Evolutionary conservation across 2,888 invertebrate genomes (phyloP).

Genomic region (Calameuta pallipes): DNA sequence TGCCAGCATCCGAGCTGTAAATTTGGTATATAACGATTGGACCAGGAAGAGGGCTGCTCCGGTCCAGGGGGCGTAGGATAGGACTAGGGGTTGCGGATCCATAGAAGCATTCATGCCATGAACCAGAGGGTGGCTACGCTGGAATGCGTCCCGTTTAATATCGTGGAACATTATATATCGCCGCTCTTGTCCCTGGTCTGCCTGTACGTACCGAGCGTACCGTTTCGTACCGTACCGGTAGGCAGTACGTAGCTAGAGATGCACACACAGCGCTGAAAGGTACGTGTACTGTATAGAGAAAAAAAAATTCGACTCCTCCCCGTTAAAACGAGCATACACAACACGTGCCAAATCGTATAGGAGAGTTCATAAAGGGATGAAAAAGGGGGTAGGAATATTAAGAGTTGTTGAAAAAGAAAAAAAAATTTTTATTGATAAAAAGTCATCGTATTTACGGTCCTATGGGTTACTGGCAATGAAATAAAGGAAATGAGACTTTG

Average conservation of each 20-base stretch:
- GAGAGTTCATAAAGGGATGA: conserved; percentile 5
- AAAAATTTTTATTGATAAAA: not conserved
- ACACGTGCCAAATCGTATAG: not conserved
- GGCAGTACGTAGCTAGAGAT: not conserved
- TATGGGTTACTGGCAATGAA: not conserved
- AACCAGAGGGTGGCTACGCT: conserved; percentile 60
- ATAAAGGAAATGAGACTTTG: not conserved
- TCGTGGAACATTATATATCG: conserved; percentile 67
- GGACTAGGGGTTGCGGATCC: conserved; percentile 45
- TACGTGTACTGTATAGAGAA: conserved; percentile 10
- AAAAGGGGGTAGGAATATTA: conserved; percentile 14
- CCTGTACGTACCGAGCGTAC: conserved; percentile 14
- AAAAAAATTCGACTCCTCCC: not conserved
- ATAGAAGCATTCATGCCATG: conserved; percentile 62
- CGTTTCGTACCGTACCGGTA: not conserved
- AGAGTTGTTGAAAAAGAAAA: conserved; percentile 12
- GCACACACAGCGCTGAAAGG: not conserved
- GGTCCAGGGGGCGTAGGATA: conserved; percentile 8
- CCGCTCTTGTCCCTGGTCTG: conserved; percentile 60
- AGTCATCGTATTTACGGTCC: not conserved
- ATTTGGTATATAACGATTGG: conserved; percentile 62
- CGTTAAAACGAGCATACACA: not conserved
- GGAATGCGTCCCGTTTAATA: conserved; percentile 67
- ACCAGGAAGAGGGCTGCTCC: conserved; percentile 20
- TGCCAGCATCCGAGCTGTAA: conserved; percentile 57